phyloP scores from a whole-genome alignment of 1,140 invertebrate species.

The Drosophila suzukii region DNA sequence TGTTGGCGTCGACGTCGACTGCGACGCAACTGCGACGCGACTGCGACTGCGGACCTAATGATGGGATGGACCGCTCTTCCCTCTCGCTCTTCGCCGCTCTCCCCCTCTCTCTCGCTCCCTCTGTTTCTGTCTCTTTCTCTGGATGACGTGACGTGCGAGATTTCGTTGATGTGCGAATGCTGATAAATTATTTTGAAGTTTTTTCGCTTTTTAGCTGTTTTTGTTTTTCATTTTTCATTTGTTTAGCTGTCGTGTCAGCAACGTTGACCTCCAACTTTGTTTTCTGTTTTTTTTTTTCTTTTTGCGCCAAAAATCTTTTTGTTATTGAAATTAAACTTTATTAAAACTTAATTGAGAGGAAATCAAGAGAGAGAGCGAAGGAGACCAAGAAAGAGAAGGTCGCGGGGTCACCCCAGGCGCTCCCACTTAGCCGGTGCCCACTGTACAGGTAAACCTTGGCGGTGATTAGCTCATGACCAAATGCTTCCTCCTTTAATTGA shows the following conservation, averaged over 20 bases:
- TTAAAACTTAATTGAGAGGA: constrained; percentile 71
- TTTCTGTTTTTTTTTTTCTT: constrained; percentile 12
- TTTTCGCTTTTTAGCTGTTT: constrained; percentile 26
- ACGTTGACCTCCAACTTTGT: constrained; percentile 27
- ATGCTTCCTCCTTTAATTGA: constrained; percentile 17
- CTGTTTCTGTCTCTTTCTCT: too few relatives aligned
- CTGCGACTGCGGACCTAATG: constrained; percentile 29
- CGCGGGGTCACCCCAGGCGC: constrained; percentile 9
- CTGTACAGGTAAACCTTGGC: constrained; percentile 2
- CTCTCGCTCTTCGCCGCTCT: constrained; percentile 3
- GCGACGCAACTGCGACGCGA: constrained; percentile 11
- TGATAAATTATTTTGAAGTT: constrained; percentile 75
- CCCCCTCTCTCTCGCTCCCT: constrained; percentile 2
- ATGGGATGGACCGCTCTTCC: constrained; percentile 35
- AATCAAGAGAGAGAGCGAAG: constrained; percentile 26
- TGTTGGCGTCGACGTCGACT: constrained; percentile 54
- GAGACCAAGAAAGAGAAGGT: constrained; percentile 16
- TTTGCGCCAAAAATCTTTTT: constrained; percentile 53
- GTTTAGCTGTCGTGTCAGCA: constrained; percentile 72
- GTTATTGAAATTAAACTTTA: constrained; percentile 73
- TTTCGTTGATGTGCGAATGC: constrained; percentile 67
- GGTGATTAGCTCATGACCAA: constrained; percentile 23
- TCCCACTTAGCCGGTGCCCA: constrained; percentile 1
- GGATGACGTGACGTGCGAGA: constrained; percentile 77
- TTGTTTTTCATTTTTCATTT: constrained; percentile 31